phyloP scores from a whole-genome alignment of 2,797 vertebrate species.

The Siniperca scherzeri region DNA sequence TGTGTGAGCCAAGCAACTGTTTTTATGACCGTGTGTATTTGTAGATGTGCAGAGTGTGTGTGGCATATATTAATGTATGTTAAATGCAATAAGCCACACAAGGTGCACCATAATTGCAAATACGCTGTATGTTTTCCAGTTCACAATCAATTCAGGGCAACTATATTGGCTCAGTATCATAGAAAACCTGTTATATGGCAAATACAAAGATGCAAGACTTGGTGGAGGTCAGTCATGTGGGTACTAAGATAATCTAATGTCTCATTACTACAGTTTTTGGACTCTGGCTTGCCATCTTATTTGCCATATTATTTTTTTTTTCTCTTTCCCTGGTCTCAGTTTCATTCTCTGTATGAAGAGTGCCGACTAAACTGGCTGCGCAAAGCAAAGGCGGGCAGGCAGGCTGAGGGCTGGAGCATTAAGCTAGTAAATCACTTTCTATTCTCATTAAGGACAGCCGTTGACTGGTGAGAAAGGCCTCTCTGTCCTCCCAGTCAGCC shows the following conservation, averaged over 20 bases:
- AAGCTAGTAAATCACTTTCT: conserved; percentile 85
- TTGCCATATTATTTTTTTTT: neutral
- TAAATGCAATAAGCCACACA: conserved; percentile 43
- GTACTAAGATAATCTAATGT: conserved; percentile 44
- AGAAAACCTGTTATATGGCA: conserved; percentile 17
- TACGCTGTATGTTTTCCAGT: conserved; percentile 31
- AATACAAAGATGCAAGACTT: conserved; percentile 45
- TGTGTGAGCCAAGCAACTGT: conserved; percentile 25
- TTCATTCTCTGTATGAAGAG: conserved; percentile 63
- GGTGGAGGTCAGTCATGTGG: conserved; percentile 48
- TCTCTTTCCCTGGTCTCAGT: conserved; percentile 41
- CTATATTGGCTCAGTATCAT: conserved; percentile 12
- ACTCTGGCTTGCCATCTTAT: conserved; percentile 31
- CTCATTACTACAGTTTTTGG: conserved; percentile 58
- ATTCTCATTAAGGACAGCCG: conserved; percentile 85
- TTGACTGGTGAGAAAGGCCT: conserved; percentile 82
- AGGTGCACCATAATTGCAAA: conserved; percentile 27
- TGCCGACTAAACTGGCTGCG: conserved; percentile 64
- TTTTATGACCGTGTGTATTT: conserved; percentile 4
- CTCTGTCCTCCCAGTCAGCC: conserved; percentile 83
- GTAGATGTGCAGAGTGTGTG: conserved; percentile 11
- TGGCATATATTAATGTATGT: conserved; percentile 28
- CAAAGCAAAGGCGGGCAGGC: conserved; percentile 64
- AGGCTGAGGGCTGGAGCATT: conserved; percentile 76
- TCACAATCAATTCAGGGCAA: conserved; percentile 28